Evolutionary conservation across 2,888 invertebrate species (phyloP).

Genomic region (Lamellibrachia satsuma): DNA sequence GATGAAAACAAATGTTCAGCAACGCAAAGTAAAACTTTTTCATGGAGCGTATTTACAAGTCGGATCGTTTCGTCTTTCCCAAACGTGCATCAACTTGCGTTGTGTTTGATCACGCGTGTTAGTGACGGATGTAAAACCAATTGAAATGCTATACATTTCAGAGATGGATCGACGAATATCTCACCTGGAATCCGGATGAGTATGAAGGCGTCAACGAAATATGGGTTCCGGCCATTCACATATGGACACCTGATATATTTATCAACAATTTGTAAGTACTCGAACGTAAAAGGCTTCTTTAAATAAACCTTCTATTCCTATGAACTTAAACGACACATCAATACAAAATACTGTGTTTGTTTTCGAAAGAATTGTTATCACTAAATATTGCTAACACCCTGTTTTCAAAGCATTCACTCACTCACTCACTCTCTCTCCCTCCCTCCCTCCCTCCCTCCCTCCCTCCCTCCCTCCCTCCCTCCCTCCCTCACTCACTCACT

Average conservation of each 20-base stretch:
- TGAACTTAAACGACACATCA: too few relatives aligned
- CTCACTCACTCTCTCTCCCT: too few relatives aligned
- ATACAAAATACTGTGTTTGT: too few relatives aligned
- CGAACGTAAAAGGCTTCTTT: not conserved
- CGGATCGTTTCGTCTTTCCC: not conserved
- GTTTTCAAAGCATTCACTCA: too few relatives aligned
- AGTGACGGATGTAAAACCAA: not conserved
- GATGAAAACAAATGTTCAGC: not conserved
- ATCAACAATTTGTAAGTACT: conserved; percentile 47
- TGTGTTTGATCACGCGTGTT: not conserved
- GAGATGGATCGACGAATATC: conserved; percentile 47
- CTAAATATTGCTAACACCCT: too few relatives aligned
- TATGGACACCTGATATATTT: conserved; percentile 49
- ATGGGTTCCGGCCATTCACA: conserved; percentile 44
- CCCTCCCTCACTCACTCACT: not conserved
- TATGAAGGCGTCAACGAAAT: conserved; percentile 41
- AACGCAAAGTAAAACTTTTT: not conserved
- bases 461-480: not conserved
- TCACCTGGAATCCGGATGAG: conserved; percentile 43
- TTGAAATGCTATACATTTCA: conserved; percentile 26
- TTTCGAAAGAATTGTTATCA: too few relatives aligned
- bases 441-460: not conserved
- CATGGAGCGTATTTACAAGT: not conserved
- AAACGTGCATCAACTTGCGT: not conserved
- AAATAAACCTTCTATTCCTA: too few relatives aligned